These are phyloP conservation scores for Ibidorhyncha struthersii DNA, from an alignment of 2,113 vertebrate genomes.

Conservation along the genomic window DNA sequence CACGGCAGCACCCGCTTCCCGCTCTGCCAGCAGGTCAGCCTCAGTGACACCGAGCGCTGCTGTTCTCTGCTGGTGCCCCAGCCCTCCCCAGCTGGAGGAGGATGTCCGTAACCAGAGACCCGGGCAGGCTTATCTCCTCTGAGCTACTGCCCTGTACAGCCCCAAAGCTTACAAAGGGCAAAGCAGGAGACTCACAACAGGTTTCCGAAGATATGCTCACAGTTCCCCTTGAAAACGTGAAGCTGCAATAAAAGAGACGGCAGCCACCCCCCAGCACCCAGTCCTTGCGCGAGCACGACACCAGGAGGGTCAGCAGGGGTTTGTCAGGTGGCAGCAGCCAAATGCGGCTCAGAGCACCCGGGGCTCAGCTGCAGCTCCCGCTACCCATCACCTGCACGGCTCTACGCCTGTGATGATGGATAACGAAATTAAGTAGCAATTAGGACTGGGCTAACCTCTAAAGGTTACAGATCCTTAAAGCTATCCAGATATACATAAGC, in stretches of 20 bases:
- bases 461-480: background rate
- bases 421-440: background rate
- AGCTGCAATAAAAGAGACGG: background rate
- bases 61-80: too few relatives aligned
- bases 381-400: background rate
- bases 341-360: background rate
- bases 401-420: background rate
- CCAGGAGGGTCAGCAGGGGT: background rate
- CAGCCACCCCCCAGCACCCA: background rate
- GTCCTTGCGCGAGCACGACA: background rate
- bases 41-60: too few relatives aligned
- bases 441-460: background rate
- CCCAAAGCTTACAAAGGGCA: background rate
- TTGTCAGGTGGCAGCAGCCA: background rate
- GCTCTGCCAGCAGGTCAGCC: too few relatives aligned
- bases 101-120: too few relatives aligned
- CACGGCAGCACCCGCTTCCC: too few relatives aligned
- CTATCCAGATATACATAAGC: background rate
- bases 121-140: too few relatives aligned
- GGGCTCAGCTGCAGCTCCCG: background rate
- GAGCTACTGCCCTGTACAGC: background rate
- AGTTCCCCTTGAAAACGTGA: background rate
- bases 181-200: background rate
- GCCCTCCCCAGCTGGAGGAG: too few relatives aligned
- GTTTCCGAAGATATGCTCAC: background rate